These are phyloP conservation scores for Eciton burchellii DNA, from an alignment of 1,140 invertebrate genomes.

Conservation along the genomic window DNA sequence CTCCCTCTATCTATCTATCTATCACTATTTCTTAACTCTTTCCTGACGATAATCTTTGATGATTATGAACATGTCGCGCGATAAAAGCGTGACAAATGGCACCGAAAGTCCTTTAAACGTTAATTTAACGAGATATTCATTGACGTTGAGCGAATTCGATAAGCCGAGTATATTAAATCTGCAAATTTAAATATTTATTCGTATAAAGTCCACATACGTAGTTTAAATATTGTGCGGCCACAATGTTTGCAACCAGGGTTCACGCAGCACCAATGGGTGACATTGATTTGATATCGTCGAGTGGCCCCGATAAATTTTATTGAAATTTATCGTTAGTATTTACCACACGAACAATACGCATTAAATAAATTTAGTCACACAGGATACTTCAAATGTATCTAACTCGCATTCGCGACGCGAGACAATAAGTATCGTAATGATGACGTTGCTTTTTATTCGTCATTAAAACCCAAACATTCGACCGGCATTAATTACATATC, in stretches of 20 bases:
- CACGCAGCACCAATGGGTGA: not conserved
- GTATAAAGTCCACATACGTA: not conserved
- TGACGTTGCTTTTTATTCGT: slow-evolving; percentile 23
- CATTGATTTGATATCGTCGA: slow-evolving; percentile 16
- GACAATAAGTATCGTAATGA: slow-evolving; percentile 15
- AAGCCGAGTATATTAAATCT: slow-evolving; percentile 13
- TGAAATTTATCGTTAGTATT: slow-evolving; percentile 47
- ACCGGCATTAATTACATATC: slow-evolving; percentile 17
- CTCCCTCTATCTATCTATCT: too few relatives aligned
- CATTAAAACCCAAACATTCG: slow-evolving; percentile 3
- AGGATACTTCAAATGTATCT: slow-evolving; percentile 24
- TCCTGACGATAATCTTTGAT: too few relatives aligned
- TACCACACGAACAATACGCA: not conserved
- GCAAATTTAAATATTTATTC: slow-evolving; percentile 13
- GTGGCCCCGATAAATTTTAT: slow-evolving; percentile 45
- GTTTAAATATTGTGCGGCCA: slow-evolving; percentile 1
- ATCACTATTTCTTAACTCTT: too few relatives aligned
- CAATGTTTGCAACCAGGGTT: slow-evolving; percentile 2
- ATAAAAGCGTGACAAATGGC: not conserved
- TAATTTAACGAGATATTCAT: slow-evolving; percentile 20
- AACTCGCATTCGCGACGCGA: not conserved
- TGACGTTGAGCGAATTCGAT: not conserved
- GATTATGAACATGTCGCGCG: too few relatives aligned
- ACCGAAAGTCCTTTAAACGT: not conserved
- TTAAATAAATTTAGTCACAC: slow-evolving; percentile 35